A percentile compares a stretch with the other conserved stretches of the same genome.
Evolutionary conservation across 2,797 vertebrate species (phyloP).

Genomic region (Cyclura pinguis): DNA sequence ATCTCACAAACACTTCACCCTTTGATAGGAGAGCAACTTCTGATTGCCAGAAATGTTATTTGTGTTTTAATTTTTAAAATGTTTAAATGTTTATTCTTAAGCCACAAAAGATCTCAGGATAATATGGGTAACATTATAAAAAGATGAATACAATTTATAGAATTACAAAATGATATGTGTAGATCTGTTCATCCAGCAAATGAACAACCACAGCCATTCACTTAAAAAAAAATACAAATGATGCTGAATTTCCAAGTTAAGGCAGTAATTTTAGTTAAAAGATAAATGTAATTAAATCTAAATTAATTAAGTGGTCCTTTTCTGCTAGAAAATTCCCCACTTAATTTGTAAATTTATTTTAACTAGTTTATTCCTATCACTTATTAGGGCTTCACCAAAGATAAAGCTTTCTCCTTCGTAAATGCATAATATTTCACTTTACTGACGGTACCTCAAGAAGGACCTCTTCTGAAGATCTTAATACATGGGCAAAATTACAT

Average conservation of each 20-base stretch:
- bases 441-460: not conserved
- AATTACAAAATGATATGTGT: not conserved
- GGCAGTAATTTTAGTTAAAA: no score
- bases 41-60: not conserved
- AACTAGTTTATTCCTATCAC: no score
- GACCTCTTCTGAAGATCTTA: not conserved
- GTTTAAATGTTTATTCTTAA: not conserved
- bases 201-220: not conserved
- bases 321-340: no score
- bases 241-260: no score
- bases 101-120: not conserved
- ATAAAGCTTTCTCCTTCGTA: not conserved
- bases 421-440: not conserved
- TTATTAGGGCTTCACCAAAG: not conserved
- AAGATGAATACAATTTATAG: not conserved
- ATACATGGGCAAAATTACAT: not conserved
- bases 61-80: conserved; percentile 18
- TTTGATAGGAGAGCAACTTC: not conserved
- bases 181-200: not conserved
- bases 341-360: no score
- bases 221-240: not conserved
- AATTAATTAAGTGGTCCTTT: no score
- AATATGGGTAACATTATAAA: not conserved
- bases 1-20: no score
- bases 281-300: no score